phyloP scores from a whole-genome alignment of 64 coral and sea anemone genomes.

The Anthopleura sola region DNA sequence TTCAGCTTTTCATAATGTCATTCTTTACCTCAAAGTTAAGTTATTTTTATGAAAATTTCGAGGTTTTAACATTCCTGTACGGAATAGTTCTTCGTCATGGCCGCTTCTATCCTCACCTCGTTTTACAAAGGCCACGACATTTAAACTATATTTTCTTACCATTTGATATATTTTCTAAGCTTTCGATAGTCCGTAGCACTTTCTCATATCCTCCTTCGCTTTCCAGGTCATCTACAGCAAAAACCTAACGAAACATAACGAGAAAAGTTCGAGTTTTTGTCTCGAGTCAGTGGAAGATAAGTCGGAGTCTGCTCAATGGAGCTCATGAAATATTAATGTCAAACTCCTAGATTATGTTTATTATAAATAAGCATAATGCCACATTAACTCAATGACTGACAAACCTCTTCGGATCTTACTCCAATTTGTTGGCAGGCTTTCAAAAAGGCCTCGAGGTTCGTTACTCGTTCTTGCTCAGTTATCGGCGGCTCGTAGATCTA shows the following conservation, averaged over 20 bases:
- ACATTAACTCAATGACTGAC: conserved; percentile 37
- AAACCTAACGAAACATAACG: conserved; percentile 55
- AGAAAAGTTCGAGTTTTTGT: background rate
- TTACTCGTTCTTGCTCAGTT: conserved; percentile 20
- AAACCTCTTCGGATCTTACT: conserved; percentile 53
- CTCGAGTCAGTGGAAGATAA: background rate
- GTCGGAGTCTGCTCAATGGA: conserved; percentile 57
- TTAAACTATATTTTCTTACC: conserved; percentile 19
- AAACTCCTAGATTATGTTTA: conserved; percentile 38
- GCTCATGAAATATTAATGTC: conserved; percentile 67
- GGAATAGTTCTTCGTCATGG: conserved; percentile 12
- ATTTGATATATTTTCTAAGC: conserved; percentile 50
- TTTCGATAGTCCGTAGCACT: conserved; percentile 42
- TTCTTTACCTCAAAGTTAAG: background rate
- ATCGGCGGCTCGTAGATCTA: conserved; percentile 41
- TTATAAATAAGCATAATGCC: conserved; percentile 53
- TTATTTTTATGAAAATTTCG: background rate
- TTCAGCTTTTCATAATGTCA: background rate
- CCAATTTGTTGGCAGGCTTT: conserved; percentile 60
- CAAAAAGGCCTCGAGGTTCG: conserved; percentile 39
- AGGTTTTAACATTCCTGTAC: background rate
- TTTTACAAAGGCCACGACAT: conserved; percentile 19
- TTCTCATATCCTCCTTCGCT: conserved; percentile 23
- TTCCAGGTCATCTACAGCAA: conserved; percentile 38
- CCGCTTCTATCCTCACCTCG: background rate